Evolutionary conservation across 1,140 invertebrate species (phyloP).

Genomic region (Dryas iulia): DNA sequence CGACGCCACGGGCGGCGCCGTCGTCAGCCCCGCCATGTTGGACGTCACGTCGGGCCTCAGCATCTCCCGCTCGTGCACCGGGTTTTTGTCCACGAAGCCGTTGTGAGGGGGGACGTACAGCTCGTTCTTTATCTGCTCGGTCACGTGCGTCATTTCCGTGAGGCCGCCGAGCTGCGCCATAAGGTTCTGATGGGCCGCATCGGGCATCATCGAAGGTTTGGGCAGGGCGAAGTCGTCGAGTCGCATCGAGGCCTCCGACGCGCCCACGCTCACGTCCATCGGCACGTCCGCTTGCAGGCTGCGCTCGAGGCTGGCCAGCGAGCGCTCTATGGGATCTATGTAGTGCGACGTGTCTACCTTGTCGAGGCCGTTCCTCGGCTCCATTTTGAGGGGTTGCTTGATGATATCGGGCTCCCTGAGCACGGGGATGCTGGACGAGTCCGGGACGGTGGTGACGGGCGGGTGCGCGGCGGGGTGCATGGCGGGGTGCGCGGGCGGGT

Average conservation of each 20-base stretch:
- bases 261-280: constrained; percentile 61
- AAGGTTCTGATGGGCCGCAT: constrained; percentile 62
- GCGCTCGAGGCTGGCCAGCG: constrained; percentile 83
- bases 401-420: constrained; percentile 44
- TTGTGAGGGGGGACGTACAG: constrained; percentile 75
- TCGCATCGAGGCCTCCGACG: constrained; percentile 61
- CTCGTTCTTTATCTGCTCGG: constrained; percentile 67
- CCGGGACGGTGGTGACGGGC: constrained; percentile 31
- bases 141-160: constrained; percentile 68
- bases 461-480: constrained; percentile 35
- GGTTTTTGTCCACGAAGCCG: constrained; percentile 74
- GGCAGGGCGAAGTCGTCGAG: constrained; percentile 61
- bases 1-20: constrained; percentile 81
- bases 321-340: constrained; percentile 84
- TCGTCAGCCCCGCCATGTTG: constrained; percentile 76
- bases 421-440: constrained; percentile 45
- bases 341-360: constrained; percentile 69
- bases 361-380: constrained; percentile 67
- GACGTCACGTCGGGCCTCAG: constrained; percentile 59
- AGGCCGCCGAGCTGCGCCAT: constrained; percentile 72
- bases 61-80: constrained; percentile 60
- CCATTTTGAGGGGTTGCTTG: constrained; percentile 49
- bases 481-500: constrained; percentile 23
- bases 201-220: constrained; percentile 55
- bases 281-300: constrained; percentile 80